These are phyloP conservation scores for Cephus sareptanus DNA, from an alignment of 2,888 invertebrate species.

Conservation along the genomic window DNA sequence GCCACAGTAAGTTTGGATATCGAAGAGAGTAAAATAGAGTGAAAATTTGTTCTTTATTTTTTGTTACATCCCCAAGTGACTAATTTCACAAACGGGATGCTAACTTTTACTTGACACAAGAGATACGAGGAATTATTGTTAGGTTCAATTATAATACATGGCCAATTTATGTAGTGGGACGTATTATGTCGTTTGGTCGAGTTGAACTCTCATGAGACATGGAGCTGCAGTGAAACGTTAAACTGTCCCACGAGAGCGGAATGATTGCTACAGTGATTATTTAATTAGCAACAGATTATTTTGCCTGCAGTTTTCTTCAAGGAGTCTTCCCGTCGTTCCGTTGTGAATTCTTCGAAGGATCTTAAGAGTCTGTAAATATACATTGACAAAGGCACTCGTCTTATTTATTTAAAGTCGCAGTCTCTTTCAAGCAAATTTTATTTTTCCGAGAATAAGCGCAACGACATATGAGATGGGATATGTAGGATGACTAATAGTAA, in stretches of 20 bases:
- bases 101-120: background rate
- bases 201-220: background rate
- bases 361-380: background rate
- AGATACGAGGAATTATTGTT: background rate
- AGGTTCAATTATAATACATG: background rate
- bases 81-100: background rate
- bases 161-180: background rate
- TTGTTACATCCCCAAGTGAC: background rate
- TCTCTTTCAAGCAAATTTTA: background rate
- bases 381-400: background rate
- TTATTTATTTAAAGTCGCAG: background rate
- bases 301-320: background rate
- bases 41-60: background rate
- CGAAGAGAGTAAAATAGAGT: background rate
- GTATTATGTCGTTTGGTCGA: slow-evolving; percentile 6
- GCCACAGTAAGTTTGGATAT: too few species aligned
- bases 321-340: background rate
- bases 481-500: background rate
- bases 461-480: background rate
- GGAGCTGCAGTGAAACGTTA: background rate
- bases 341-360: background rate
- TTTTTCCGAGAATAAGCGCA: background rate
- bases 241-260: background rate
- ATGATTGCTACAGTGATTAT: background rate
- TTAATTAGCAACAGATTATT: background rate